Evolutionary conservation across 2,113 vertebrate species (phyloP).

Genomic region (Protobothrops mucrosquamatus): DNA sequence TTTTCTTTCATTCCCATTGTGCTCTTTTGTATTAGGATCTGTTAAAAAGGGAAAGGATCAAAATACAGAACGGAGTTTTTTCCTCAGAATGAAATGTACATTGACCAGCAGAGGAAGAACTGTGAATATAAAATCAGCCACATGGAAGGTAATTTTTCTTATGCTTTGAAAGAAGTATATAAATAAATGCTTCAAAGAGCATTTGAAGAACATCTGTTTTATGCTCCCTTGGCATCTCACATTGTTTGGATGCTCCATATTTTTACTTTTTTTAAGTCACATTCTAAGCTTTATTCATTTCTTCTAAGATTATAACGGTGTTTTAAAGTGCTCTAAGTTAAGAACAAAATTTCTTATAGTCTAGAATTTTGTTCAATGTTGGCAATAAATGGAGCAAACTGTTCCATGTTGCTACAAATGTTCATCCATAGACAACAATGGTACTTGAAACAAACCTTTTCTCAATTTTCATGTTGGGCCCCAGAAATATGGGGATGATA

Average conservation of each 20-base stretch:
- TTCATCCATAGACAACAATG: background rate
- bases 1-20: background rate
- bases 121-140: conserved; percentile 97
- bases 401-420: background rate
- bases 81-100: conserved; percentile 97
- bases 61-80: conserved; percentile 90
- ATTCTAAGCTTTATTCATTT: background rate
- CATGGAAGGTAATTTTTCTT: conserved; percentile 86
- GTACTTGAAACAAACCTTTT: background rate
- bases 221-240: background rate
- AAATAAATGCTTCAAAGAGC: background rate
- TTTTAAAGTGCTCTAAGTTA: background rate
- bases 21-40: conserved; percentile 70
- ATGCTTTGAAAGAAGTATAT: background rate
- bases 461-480: background rate
- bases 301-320: background rate
- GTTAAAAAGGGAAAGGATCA: conserved; percentile 89
- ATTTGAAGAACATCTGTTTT: background rate
- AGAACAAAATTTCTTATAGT: background rate
- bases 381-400: background rate
- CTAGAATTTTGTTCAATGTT: background rate
- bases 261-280: background rate
- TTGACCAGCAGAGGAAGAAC: conserved; percentile 94
- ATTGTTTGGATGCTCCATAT: background rate
- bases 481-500: background rate